phyloP scores from a whole-genome alignment of 2,888 invertebrate species.

The Vesta saturnalis region DNA sequence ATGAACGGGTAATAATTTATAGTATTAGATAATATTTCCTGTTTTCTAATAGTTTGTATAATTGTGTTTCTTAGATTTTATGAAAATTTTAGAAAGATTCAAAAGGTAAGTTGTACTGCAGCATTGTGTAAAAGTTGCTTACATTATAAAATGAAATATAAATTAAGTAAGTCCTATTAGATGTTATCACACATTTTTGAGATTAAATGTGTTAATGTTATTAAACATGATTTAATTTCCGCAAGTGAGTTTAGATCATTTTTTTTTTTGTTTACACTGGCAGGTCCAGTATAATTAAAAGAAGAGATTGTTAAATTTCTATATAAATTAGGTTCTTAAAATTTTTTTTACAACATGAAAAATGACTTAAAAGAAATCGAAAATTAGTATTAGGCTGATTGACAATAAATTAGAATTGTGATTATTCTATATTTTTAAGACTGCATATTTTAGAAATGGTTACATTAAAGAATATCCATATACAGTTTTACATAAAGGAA shows the following conservation, averaged over 20 bases:
- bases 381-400: conserved; percentile 26
- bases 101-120: neutral
- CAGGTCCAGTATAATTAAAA: conserved; percentile 19
- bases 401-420: conserved; percentile 38
- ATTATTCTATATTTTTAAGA: conserved; percentile 37
- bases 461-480: conserved; percentile 17
- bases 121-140: neutral
- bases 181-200: too few relatives aligned
- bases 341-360: neutral
- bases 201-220: neutral
- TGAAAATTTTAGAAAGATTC: neutral
- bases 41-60: neutral
- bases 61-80: neutral
- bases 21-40: conserved; percentile 6
- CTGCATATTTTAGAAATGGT: conserved; percentile 35
- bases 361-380: conserved; percentile 19
- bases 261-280: conserved; percentile 15
- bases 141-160: too few relatives aligned
- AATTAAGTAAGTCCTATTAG: too few relatives aligned
- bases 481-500: conserved; percentile 5
- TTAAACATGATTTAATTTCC: neutral
- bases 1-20: neutral
- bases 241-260: neutral
- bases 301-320: neutral
- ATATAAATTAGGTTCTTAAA: too few relatives aligned